These are phyloP conservation scores for Rhabdomys dilectus DNA, from an alignment of 2,113 vertebrate species.

Conservation along the genomic window DNA sequence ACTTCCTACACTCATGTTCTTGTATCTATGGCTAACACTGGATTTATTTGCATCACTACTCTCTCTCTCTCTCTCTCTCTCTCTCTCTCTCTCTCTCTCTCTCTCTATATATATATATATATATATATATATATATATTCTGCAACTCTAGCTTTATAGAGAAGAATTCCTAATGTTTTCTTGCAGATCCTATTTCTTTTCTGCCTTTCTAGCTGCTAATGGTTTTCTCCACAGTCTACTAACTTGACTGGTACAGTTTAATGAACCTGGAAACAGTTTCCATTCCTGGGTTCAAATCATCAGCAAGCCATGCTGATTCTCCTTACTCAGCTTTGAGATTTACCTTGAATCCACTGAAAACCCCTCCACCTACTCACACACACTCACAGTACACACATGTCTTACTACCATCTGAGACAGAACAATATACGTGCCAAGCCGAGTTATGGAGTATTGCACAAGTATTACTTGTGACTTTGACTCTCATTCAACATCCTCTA, in stretches of 20 bases:
- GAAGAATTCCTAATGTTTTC: not conserved
- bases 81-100: too few species aligned
- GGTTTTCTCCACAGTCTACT: not conserved
- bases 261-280: not conserved
- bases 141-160: not conserved
- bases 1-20: not conserved
- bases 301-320: not conserved
- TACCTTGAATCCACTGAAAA: not conserved
- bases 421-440: not conserved
- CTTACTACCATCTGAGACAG: not conserved
- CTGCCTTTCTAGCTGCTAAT: not conserved
- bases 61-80: too few species aligned
- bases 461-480: not conserved
- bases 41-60: not conserved
- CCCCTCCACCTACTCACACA: not conserved
- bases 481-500: not conserved
- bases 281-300: not conserved
- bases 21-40: not conserved
- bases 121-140: too few species aligned
- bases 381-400: not conserved
- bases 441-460: not conserved
- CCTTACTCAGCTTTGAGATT: not conserved
- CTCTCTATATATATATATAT: too few species aligned
- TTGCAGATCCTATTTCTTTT: not conserved
- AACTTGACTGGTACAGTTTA: not conserved